Percentiles rank a stretch among this genome's conserved stretches.
Conservation (phyloP, 2,888 invertebrate species). For the Ornithoptera priamus region DNA sequence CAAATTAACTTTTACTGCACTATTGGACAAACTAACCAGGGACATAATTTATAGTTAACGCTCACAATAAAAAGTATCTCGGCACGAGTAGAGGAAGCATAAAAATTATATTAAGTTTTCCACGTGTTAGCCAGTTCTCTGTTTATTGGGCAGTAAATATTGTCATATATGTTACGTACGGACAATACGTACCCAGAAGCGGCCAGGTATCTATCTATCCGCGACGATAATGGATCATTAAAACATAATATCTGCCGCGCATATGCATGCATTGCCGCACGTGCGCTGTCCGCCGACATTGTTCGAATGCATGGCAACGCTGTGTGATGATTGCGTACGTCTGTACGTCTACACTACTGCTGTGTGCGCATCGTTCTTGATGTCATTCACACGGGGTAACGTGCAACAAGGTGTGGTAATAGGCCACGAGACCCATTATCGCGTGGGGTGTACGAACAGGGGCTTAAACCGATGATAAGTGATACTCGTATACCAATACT, state of each 20-base stretch:
- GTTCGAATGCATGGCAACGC: too few species aligned
- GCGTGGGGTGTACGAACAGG: too few species aligned
- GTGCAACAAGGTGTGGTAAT: too few species aligned
- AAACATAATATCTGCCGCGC: not conserved
- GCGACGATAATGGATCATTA: constrained; percentile 8
- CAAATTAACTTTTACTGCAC: too few species aligned
- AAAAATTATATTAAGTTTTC: constrained; percentile 70
- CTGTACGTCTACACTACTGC: too few species aligned
- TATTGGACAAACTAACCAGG: too few species aligned
- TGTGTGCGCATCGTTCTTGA: not conserved
- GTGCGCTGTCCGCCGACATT: not conserved
- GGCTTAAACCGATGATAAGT: too few species aligned
- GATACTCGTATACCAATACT: too few species aligned
- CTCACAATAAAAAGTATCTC: constrained; percentile 61
- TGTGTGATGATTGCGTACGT: too few species aligned
- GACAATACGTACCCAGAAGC: constrained; percentile 6
- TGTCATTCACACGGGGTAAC: too few species aligned
- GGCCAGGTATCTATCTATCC: constrained; percentile 5
- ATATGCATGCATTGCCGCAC: constrained; percentile 6
- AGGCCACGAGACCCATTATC: too few species aligned
- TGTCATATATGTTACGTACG: constrained; percentile 38
- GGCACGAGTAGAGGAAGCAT: constrained; percentile 63
- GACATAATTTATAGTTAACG: constrained; percentile 64
- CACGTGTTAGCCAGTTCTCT: constrained; percentile 61
- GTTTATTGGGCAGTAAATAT: constrained; percentile 57